Base-by-base conservation (phyloP, 1,140 invertebrate genomes). In the Spodoptera litura region DNA sequence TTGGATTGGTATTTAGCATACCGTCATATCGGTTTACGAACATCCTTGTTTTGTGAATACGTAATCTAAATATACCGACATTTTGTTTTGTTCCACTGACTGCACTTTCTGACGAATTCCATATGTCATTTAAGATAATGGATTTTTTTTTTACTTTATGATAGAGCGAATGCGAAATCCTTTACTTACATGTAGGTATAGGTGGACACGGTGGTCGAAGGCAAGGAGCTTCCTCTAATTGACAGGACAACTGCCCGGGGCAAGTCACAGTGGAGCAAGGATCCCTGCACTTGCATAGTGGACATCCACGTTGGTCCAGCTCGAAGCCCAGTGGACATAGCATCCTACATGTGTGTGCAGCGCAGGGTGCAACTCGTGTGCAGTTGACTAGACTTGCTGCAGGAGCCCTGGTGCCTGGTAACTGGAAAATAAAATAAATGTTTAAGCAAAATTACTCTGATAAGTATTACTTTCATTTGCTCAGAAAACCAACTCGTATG, bases 311-410 rank as follows among this genome's bases (percentile, higher is more conserved):
- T 0, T 93, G 83, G 78, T 96, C 96, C 83, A 97, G 95, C 85
- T 97, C 95, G 89, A 98, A 98, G 59, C 97, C 97, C 79, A 97
- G 96, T 0, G 97, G 97, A 88, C 98, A 98, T 70, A 98, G 95
- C 97, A 98, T 98, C n/a, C 97, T 96, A 84, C 97, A 98, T 0
- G 96, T 97, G 80, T 97, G 97, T 0, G 97, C 97, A 1, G 97
- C 96, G 85, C 98, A 98, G 3, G 96, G 94, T 38, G 95, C 95
- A 0, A 96, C 94, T 93, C 97, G 96, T 9, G 96, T 95, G 85
- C 97, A 98, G 85, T 97, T 97, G 12, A 98, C 96, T 6, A 96
- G 91, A 2, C 95, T 92, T 9, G 96, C 95, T 2, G 95, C 95
- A 3, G 96, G 92, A 1, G 96, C 97, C 51, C 97, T 94, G 0